Conservation (phyloP, 2,888 invertebrate species). For the Leptothorax acervorum region DNA sequence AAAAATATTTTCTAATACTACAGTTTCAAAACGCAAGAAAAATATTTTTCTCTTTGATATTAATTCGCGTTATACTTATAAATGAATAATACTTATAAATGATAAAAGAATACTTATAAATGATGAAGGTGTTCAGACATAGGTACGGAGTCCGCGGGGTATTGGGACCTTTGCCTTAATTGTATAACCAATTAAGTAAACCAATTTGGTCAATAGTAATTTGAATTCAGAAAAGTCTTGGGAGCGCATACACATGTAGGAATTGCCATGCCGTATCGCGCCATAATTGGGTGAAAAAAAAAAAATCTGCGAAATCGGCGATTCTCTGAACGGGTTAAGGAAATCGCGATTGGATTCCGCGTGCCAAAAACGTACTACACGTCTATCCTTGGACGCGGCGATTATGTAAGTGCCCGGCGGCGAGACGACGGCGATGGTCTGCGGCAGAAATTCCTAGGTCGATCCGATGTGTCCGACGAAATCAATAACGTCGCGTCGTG, state of each 20-base stretch:
- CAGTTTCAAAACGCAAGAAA: no score
- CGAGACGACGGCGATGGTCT: conserved; percentile 40
- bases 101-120: no score
- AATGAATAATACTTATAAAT: no score
- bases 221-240: conserved; percentile 2
- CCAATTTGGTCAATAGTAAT: background rate
- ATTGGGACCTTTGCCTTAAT: background rate
- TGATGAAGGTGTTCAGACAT: no score
- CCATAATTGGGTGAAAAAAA: background rate
- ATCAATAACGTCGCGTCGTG: conserved; percentile 70
- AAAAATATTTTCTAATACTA: no score
- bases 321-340: conserved; percentile 1
- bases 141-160: no score
- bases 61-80: no score
- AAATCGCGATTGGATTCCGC: conserved; percentile 16
- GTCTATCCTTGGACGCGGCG: conserved; percentile 10
- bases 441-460: conserved; percentile 69
- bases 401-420: conserved; percentile 65
- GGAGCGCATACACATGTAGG: background rate
- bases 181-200: background rate
- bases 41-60: no score
- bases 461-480: conserved; percentile 67
- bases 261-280: background rate
- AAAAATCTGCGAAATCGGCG: background rate
- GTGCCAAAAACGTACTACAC: background rate